Evolutionary conservation across 2,888 invertebrate species (phyloP), one percentile per base, ranked within the genome.

Genomic region (Bedellia somnulentella): DNA sequence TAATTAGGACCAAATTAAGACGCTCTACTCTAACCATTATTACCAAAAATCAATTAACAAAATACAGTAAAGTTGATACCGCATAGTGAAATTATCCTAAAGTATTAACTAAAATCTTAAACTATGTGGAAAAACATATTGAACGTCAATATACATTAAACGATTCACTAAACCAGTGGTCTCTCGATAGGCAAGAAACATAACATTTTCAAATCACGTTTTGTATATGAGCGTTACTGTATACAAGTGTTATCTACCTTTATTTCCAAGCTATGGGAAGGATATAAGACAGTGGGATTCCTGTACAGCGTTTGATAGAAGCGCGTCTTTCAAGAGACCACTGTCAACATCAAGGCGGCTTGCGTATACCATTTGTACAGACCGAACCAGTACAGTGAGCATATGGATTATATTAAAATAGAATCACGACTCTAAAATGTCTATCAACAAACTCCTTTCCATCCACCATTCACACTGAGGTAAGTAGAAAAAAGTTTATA

Each of bases 361-460:
- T n/a, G n/a, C 63, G 62, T 67, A 67, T 63, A 70, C 70, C 57
- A 56, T 71, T 73, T 71, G 73, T 75, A 73, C 75, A 59, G 60
- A 71, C 66, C 70, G n/a, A n/a, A n/a, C n/a, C n/a, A n/a, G n/a
- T n/a, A n/a, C n/a, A n/a, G n/a, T n/a, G n/a, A n/a, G n/a, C n/a
- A n/a, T n/a, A n/a, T n/a, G n/a, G n/a, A n/a, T n/a, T n/a, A n/a
- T n/a, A n/a, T n/a, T n/a, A n/a, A n/a, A n/a, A n/a, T n/a, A n/a
- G n/a, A n/a, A n/a, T n/a, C n/a, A n/a, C n/a, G n/a, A n/a, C n/a
- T n/a, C n/a, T n/a, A n/a, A n/a, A n/a, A n/a, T n/a, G n/a, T n/a
- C n/a, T n/a, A n/a, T n/a, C n/a, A n/a, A n/a, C n/a, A n/a, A n/a
- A n/a, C n/a, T n/a, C n/a, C n/a, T n/a, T n/a, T n/a, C n/a, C n/a